These are phyloP conservation scores for Aphidius gifuensis DNA, from an alignment of 1,140 invertebrate genomes.

Conservation along the genomic window DNA sequence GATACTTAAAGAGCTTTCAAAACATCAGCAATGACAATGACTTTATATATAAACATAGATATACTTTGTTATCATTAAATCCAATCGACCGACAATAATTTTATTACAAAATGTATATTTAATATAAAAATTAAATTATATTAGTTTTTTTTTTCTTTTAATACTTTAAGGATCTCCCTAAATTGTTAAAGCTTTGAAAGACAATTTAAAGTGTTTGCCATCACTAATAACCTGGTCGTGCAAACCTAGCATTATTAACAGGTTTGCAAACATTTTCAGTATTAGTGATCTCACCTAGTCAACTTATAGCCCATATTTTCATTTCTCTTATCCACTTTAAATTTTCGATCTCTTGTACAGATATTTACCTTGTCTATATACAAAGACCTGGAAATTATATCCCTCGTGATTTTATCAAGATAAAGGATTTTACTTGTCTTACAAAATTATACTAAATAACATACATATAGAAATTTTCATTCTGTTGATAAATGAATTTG, in stretches of 20 bases:
- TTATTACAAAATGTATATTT: too few relatives aligned
- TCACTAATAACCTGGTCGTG: constrained; percentile 48
- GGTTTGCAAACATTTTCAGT: constrained; percentile 48
- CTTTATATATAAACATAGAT: too few relatives aligned
- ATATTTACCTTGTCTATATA: constrained; percentile 48
- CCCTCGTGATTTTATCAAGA: constrained; percentile 37
- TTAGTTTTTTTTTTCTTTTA: too few relatives aligned
- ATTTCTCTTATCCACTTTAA: constrained; percentile 16
- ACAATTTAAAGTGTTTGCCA: constrained; percentile 50
- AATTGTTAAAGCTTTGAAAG: constrained; percentile 5
- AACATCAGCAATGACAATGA: too few relatives aligned
- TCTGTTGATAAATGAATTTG: too few relatives aligned
- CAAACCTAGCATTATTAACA: constrained; percentile 52
- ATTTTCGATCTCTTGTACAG: constrained; percentile 47
- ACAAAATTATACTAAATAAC: too few relatives aligned
- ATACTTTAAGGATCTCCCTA: too few relatives aligned
- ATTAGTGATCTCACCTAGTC: constrained; percentile 43
- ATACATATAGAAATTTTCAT: not conserved
- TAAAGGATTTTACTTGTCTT: constrained; percentile 40
- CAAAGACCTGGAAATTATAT: constrained; percentile 43
- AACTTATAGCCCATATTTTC: constrained; percentile 23
- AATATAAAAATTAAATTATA: too few relatives aligned
- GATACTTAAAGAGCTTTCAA: too few relatives aligned
- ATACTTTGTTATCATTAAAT: too few relatives aligned
- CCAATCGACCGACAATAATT: too few relatives aligned